A percentile compares a stretch with the other conserved stretches of the same genome.
Conservation (phyloP, 2,797 vertebrate genomes). For the Anableps anableps region DNA sequence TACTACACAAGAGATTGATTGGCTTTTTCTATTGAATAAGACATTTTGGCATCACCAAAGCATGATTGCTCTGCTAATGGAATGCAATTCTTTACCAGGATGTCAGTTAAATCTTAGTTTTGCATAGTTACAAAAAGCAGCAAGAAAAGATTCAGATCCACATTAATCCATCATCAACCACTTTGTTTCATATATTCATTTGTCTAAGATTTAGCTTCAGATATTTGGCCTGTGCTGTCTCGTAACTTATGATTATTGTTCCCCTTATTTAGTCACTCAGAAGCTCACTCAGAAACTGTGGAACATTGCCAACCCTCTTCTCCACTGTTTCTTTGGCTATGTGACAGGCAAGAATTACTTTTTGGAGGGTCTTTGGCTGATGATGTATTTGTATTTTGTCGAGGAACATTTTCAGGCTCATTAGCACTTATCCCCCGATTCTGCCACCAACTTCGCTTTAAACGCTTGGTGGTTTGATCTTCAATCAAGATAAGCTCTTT, state of each 20-base stretch:
- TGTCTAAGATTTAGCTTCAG: conserved; percentile 27
- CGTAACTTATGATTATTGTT: conserved; percentile 36
- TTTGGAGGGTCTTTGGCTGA: conserved; percentile 49
- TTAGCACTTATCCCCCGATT: conserved; percentile 60
- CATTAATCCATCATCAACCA: conserved; percentile 24
- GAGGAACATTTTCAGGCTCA: conserved; percentile 72
- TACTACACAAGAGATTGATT: background rate
- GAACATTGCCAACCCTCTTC: conserved; percentile 23
- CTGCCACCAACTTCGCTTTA: conserved; percentile 37
- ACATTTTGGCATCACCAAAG: background rate
- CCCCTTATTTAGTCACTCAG: conserved; percentile 28
- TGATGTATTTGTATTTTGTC: conserved; percentile 36
- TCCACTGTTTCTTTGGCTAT: conserved; percentile 36
- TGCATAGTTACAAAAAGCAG: conserved; percentile 9
- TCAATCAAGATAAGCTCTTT: conserved; percentile 55
- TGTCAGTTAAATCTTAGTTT: conserved; percentile 1
- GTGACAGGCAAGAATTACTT: conserved; percentile 41
- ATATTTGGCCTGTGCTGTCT: conserved; percentile 10
- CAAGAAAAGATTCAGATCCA: conserved; percentile 6
- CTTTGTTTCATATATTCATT: conserved; percentile 34
- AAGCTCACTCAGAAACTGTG: conserved; percentile 17
- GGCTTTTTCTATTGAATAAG: background rate
- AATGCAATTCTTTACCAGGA: background rate
- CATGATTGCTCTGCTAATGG: background rate
- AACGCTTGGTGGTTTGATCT: conserved; percentile 66